A percentile compares a stretch with the other conserved stretches of the same genome.
phyloP scores from a whole-genome alignment of 2,113 vertebrate genomes.

The Carassius carassius region DNA sequence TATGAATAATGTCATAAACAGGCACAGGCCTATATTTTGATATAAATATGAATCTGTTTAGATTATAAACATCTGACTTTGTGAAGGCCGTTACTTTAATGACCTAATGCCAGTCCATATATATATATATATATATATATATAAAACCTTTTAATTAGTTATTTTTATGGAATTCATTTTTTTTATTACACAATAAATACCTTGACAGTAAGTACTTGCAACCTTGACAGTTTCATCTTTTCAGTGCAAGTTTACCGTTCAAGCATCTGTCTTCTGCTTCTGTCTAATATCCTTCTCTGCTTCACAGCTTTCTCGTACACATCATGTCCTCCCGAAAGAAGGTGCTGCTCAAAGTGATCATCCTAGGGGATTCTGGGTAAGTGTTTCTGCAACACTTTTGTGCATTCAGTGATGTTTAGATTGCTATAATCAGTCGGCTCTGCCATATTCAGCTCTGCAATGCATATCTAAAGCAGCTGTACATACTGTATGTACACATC shows the following conservation, averaged over 20 bases:
- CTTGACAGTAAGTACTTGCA: too few relatives aligned
- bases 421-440: not conserved
- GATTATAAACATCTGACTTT: not conserved
- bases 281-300: not conserved
- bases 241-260: not conserved
- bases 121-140: too few relatives aligned
- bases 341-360: slow-evolving; percentile 65
- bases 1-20: too few relatives aligned
- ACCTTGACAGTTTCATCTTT: not conserved
- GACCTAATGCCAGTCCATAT: not conserved
- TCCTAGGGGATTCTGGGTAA: slow-evolving; percentile 68
- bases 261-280: not conserved
- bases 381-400: not conserved
- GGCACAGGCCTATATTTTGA: too few relatives aligned
- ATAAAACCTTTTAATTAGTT: not conserved
- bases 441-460: not conserved
- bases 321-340: slow-evolving; percentile 65
- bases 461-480: not conserved
- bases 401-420: not conserved
- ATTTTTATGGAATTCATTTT: too few relatives aligned
- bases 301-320: slow-evolving; percentile 44
- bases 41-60: not conserved
- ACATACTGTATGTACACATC: not conserved
- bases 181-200: too few relatives aligned
- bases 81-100: not conserved